phyloP scores from a whole-genome alignment of 2,113 vertebrate genomes.

The Bujurquina vittata region DNA sequence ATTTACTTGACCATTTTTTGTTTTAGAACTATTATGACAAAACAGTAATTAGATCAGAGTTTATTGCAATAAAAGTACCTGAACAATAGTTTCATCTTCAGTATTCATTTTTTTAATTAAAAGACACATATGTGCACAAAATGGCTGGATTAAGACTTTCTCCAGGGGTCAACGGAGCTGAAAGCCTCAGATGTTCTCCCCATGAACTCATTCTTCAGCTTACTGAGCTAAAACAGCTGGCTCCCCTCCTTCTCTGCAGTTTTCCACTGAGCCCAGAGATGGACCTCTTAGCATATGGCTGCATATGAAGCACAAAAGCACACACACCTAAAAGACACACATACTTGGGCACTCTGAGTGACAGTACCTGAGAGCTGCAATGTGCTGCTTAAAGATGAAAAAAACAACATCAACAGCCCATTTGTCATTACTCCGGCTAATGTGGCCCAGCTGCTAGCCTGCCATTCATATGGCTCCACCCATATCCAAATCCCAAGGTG shows the following conservation, averaged over 20 bases:
- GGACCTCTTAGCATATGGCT: constrained; percentile 43
- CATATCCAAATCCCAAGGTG: constrained; percentile 45
- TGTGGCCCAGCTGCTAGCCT: constrained; percentile 63
- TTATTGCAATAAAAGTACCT: constrained; percentile 37
- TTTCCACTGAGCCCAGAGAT: constrained; percentile 42
- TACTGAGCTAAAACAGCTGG: constrained; percentile 72
- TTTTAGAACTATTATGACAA: constrained; percentile 4
- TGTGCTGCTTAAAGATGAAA: constrained; percentile 22
- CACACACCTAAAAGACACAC: neutral
- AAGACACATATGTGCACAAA: constrained; percentile 36
- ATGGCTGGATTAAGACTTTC: constrained; percentile 51
- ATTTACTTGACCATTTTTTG: constrained; percentile 19
- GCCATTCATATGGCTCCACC: constrained; percentile 43
- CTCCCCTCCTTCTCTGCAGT: constrained; percentile 40
- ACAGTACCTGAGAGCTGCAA: constrained; percentile 41
- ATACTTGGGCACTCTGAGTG: constrained; percentile 24
- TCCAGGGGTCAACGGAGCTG: constrained; percentile 40
- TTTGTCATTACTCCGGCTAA: constrained; percentile 64
- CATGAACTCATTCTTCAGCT: constrained; percentile 67
- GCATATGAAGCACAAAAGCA: constrained; percentile 15
- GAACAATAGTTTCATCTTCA: constrained; percentile 27
- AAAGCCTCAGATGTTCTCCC: constrained; percentile 64
- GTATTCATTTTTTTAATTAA: neutral
- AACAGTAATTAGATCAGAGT: constrained; percentile 49
- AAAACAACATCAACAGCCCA: constrained; percentile 44